Evolutionary conservation across 2,113 vertebrate species (phyloP), one percentile per base, ranked within the genome.

Genomic region (Ophiodon elongatus): DNA sequence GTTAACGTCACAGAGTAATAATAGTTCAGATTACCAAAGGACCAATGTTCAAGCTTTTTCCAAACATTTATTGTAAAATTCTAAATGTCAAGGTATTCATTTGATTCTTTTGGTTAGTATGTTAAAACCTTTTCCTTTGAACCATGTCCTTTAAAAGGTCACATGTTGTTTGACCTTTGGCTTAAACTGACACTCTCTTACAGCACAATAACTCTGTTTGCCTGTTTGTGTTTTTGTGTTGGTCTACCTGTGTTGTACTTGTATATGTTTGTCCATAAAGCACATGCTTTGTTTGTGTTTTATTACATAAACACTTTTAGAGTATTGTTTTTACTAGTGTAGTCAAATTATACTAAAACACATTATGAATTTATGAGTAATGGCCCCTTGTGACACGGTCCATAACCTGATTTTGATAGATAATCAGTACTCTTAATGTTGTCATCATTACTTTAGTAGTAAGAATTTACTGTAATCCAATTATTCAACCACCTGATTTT

Each of bases 81-180:
- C 88, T 89, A 93, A 94, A 93, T 92, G 93, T 91, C 88, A 91
- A 60, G 11, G 78, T 87, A 85, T 86, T 82, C 81, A 52, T 87
- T 85, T 83, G 29, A 75, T 60, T 72, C n/a, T 41, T 80, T 83
- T 66, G 43, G 50, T 64, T 60, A 69, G 37, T 81, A 41, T 85
- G 33, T 65, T 73, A 59, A 78, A 75, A n/a, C 35, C 17, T 78
- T 85, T 83, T 56, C 50, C 31, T 75, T 88, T 84, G 23, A 80
- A 56, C 56, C 68, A 80, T 79, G 47, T 85, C 57, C 70, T 85
- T 74, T 82, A 14, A 79, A 88, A 76, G 87, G 87, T 85, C 76
- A 75, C 79, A 41, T 2, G 56, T n/a, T 64, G n/a, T 75, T 72
- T 88, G 83, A 86, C 79, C 79, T 83, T 85, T 83, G 85, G 75